Conservation (phyloP, 2,113 vertebrate species). For the Natator depressus region DNA sequence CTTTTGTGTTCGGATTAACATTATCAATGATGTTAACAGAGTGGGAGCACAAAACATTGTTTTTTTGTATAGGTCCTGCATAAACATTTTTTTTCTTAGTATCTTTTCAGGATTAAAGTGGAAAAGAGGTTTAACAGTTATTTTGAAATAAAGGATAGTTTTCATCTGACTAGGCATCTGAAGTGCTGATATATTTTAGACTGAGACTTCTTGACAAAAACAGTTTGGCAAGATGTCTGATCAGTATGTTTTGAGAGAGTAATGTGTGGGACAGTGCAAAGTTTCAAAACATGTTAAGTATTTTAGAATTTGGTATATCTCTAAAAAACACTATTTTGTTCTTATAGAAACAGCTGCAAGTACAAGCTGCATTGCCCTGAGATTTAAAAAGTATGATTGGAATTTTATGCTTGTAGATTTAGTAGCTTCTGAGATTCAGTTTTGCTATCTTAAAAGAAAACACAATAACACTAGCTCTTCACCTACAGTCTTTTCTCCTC, state of each 20-base stretch:
- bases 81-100: neutral
- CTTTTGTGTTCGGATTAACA: neutral
- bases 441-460: neutral
- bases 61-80: neutral
- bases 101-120: neutral
- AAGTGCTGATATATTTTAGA: neutral
- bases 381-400: neutral
- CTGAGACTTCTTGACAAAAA: neutral
- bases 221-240: neutral
- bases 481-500: neutral
- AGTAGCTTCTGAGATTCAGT: neutral
- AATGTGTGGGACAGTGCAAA: neutral
- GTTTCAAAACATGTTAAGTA: neutral
- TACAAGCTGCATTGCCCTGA: neutral
- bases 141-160: neutral
- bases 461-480: neutral
- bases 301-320: neutral
- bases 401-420: neutral
- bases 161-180: neutral
- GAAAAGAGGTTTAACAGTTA: neutral
- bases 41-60: neutral
- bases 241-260: neutral
- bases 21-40: neutral
- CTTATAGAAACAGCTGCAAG: neutral
- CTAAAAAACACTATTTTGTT: neutral